Base-by-base conservation (phyloP, 2,888 invertebrate genomes). In the Leptarthrus brevirostris region DNA sequence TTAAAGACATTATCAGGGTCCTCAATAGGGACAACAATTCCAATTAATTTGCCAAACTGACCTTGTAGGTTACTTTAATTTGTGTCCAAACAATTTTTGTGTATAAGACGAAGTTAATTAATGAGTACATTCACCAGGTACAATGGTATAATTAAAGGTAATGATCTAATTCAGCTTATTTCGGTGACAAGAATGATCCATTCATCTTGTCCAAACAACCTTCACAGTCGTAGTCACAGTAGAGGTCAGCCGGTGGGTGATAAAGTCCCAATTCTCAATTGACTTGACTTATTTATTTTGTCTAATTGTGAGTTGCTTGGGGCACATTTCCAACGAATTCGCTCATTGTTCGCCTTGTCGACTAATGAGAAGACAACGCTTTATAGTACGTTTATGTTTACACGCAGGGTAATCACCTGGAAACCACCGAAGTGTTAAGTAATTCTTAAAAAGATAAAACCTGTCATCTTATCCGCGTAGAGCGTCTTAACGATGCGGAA, bases 261-360 rank as follows among this genome's bases (percentile, higher is more conserved):
- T 58, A 58, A 58, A 20, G 34, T 58, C 58, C 36, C 20, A 36
- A 58, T 58, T 58, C 58, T 58, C 20, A 36, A 58, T 58, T 58
- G 58, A 20, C 58, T 58, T 36, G 18, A 30, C 56, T 56, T 56
- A 56, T 58, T 58, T 58, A 58, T 58, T 56, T 49, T 34, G 36
- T 20, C 12, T 58, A 58, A 58, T 58, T 58, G 56, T n/a, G 40
- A 12, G 18, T 36, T 20, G 18, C 36, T 36, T 36, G 36, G 36
- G 58, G 58, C 56, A 56, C 26, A 12, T 58, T 58, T 58, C 58
- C 58, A 58, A 18, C 20, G 12, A 3, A 18, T 58, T 34, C 58
- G 36, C 58, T 58, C 58, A 58, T 58, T 58, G 58, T 58, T 20
- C 14, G 18, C 34, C 58, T 58, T 34, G 34, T 20, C 14, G 18